These are phyloP conservation scores for Tenthredo scrophulariae DNA, from an alignment of 2,888 invertebrate species.

Conservation along the genomic window DNA sequence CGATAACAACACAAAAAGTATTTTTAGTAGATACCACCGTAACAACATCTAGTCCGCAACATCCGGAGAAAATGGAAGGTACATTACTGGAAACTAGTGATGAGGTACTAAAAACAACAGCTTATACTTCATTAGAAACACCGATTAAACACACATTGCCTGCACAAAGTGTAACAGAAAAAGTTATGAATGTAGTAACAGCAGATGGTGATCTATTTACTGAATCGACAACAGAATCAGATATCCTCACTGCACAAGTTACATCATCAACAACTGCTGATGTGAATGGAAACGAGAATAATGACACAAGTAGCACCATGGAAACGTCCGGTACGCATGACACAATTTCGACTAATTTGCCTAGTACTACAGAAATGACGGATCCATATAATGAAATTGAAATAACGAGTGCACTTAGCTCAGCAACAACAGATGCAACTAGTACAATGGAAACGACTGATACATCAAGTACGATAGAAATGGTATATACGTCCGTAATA, in stretches of 20 bases:
- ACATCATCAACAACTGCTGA: not conserved
- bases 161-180: conserved; percentile 1
- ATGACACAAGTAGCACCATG: not conserved
- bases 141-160: not conserved
- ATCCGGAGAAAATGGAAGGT: not conserved
- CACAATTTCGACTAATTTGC: not conserved
- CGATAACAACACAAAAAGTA: conserved; percentile 2
- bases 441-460: conserved; percentile 37
- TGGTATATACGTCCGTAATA: conserved; percentile 36
- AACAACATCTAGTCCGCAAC: not conserved
- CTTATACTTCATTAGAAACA: not conserved
- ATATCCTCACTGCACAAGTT: not conserved
- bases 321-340: not conserved
- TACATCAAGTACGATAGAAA: not conserved
- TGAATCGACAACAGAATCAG: conserved; percentile 16
- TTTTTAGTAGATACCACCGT: not conserved
- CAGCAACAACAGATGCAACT: conserved; percentile 4
- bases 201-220: not conserved
- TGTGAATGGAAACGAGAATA: not conserved
- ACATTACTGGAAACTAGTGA: not conserved
- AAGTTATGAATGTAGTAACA: not conserved
- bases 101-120: conserved; percentile 7
- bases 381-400: conserved; percentile 5
- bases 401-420: conserved; percentile 13
- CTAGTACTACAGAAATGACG: conserved; percentile 30